A percentile compares a stretch with the other conserved stretches of the same genome.
Conservation (phyloP, 2,797 vertebrate genomes). For the Podargus strigoides region DNA sequence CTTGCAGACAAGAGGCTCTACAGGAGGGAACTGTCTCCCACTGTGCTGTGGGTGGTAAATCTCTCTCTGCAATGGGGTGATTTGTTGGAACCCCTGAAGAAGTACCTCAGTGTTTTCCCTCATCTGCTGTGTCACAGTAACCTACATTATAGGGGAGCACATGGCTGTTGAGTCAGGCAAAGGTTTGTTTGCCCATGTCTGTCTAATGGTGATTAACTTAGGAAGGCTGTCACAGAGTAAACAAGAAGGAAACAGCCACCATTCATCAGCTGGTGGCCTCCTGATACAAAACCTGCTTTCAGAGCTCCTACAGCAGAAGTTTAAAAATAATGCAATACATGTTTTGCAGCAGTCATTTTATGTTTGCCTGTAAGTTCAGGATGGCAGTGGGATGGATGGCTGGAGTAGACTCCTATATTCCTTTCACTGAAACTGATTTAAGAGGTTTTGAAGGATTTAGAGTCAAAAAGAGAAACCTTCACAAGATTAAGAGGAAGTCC, state of each 20-base stretch:
- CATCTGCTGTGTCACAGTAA: not conserved
- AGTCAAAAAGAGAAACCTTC: not conserved
- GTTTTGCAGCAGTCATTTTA: not conserved
- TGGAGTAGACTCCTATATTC: not conserved
- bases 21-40: not conserved
- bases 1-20: not conserved
- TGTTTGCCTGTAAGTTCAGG: not conserved
- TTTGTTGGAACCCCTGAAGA: not conserved
- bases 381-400: not conserved
- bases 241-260: not conserved
- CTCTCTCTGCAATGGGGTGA: not conserved
- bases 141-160: not conserved
- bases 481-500: not conserved
- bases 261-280: slow-evolving; percentile 19
- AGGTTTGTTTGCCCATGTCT: slow-evolving; percentile 16
- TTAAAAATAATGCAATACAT: not conserved
- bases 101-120: not conserved
- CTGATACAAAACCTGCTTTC: slow-evolving; percentile 26
- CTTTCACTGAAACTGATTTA: not conserved
- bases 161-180: not conserved
- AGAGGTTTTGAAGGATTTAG: not conserved
- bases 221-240: slow-evolving; percentile 16
- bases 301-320: not conserved
- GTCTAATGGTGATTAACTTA: not conserved
- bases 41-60: not conserved